Evolutionary conservation across 23 tunicate species (phyloP).

Genomic region (Trididemnum nubilum): DNA sequence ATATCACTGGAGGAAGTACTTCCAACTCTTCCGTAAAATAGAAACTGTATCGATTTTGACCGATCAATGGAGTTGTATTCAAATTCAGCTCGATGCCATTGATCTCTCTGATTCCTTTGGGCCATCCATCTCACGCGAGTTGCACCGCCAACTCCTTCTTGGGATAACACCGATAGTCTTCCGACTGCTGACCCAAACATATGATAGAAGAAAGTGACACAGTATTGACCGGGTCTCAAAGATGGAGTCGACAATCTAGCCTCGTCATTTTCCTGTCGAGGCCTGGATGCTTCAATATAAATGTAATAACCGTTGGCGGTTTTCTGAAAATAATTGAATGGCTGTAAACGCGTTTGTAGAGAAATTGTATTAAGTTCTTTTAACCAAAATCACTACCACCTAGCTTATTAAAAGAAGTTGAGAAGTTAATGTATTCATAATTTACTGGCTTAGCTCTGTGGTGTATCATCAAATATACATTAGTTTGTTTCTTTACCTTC

Average conservation of each 20-base stretch:
- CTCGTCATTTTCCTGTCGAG: background rate
- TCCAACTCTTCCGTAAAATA: conserved; percentile 27
- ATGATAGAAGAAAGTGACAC: conserved; percentile 46
- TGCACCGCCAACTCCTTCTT: background rate
- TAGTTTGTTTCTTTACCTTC: too few relatives aligned
- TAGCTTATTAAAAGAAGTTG: too few relatives aligned
- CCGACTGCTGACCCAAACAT: conserved; percentile 63
- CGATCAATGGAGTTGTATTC: conserved; percentile 17
- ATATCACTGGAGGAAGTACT: conserved; percentile 36
- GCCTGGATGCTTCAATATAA: conserved; percentile 1
- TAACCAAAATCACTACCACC: too few relatives aligned
- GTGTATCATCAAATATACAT: too few relatives aligned
- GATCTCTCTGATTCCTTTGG: conserved; percentile 36
- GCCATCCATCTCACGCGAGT: background rate
- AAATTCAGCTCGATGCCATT: conserved; percentile 19
- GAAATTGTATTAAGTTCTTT: too few relatives aligned
- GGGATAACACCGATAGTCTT: conserved; percentile 35
- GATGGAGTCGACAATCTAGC: background rate
- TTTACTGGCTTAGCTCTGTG: too few relatives aligned
- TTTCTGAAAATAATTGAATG: conserved; percentile 46
- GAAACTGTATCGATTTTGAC: conserved; percentile 10
- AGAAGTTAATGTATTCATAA: too few relatives aligned
- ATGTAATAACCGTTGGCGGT: background rate
- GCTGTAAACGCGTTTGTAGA: too few relatives aligned
- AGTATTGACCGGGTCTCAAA: background rate